Conservation (phyloP, 2,888 invertebrate genomes). For the Stenotaenia linearis region DNA sequence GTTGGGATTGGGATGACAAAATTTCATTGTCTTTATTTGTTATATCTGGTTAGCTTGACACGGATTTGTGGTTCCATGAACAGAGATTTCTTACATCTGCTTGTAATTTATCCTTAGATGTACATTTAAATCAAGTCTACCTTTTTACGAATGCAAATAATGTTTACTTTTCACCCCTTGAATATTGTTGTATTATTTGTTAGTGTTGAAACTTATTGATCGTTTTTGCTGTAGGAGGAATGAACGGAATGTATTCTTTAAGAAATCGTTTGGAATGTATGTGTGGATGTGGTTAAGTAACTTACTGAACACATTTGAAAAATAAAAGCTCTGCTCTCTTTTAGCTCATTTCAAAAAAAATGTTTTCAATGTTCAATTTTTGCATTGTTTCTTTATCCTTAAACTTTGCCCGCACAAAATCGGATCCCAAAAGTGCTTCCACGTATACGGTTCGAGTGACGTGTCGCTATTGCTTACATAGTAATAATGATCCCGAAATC, state of each 20-base stretch:
- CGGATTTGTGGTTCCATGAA: background rate
- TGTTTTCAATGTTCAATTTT: background rate
- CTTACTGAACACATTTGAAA: background rate
- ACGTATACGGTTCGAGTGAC: background rate
- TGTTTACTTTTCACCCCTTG: background rate
- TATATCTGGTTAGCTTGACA: background rate
- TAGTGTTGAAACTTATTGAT: background rate
- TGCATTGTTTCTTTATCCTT: background rate
- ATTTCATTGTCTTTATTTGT: background rate
- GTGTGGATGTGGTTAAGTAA: background rate
- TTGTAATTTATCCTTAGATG: slow-evolving; percentile 1
- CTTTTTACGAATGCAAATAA: background rate
- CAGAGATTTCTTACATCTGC: background rate
- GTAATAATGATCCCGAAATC: background rate
- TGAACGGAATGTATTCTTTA: background rate
- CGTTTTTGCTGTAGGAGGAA: background rate
- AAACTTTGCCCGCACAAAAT: background rate
- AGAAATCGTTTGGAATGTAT: background rate
- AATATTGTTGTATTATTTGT: background rate
- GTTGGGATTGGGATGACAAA: background rate
- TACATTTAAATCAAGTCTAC: background rate
- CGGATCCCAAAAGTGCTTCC: background rate
- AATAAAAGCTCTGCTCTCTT: background rate
- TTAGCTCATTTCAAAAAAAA: background rate
- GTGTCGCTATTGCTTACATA: background rate